Conservation (phyloP, 2,797 vertebrate genomes). For the Oryzias sinensis region DNA sequence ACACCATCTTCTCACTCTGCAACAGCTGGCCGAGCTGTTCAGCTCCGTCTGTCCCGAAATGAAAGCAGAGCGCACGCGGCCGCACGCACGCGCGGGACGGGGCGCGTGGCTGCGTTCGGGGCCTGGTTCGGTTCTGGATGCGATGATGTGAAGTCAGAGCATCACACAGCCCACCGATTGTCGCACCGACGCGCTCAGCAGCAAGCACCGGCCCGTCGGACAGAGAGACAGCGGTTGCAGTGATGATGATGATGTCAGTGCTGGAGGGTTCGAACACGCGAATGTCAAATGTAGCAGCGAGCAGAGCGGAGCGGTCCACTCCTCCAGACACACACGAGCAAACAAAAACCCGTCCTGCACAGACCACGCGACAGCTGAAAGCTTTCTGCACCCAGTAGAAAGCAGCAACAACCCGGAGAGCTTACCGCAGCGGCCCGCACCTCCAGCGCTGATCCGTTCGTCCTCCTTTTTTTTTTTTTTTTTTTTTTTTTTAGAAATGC, state of each 20-base stretch:
- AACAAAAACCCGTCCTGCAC: no score
- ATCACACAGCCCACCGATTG: constrained; percentile 18
- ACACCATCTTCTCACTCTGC: no score
- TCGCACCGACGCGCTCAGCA: constrained; percentile 49
- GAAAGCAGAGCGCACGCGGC: no score
- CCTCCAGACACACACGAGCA: no score
- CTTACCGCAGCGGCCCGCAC: constrained; percentile 68
- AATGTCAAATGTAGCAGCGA: no score
- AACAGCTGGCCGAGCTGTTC: no score
- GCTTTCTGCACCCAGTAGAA: no score
- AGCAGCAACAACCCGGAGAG: neutral
- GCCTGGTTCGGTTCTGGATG: neutral
- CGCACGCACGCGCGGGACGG: no score
- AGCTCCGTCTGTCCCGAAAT: no score
- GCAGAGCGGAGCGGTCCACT: no score
- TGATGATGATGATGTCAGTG: constrained; percentile 67
- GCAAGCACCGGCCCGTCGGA: neutral
- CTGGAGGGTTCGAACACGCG: constrained; percentile 25
- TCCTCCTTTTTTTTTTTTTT: neutral
- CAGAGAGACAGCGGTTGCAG: constrained; percentile 2
- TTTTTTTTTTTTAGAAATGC: constrained; percentile 49
- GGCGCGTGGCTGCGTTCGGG: no score
- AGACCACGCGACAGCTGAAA: no score
- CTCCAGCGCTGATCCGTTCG: constrained; percentile 7
- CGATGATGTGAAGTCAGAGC: constrained; percentile 9